Percentiles rank a stretch among this genome's conserved stretches.
Conservation (phyloP, 1,140 invertebrate species). For the Ips typographus region DNA sequence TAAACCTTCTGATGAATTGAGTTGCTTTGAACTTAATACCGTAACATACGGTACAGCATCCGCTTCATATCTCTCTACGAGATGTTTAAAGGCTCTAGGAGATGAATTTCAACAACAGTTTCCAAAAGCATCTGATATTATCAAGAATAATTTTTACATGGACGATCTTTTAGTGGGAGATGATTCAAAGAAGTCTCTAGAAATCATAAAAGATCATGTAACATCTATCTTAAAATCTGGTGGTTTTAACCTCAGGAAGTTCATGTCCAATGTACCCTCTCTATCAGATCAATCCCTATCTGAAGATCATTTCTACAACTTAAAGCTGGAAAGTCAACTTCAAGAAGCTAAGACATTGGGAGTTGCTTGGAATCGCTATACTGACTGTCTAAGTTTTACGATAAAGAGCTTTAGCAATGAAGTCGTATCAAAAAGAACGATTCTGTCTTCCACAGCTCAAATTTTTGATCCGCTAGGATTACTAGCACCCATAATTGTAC, state of each 20-base stretch:
- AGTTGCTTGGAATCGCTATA: too few species aligned
- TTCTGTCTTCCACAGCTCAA: too few species aligned
- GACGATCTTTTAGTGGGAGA: neutral
- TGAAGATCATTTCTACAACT: neutral
- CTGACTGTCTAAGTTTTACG: too few species aligned
- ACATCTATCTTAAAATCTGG: slow-evolving; percentile 4
- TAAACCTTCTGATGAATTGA: too few species aligned
- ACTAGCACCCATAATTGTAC: slow-evolving; percentile 8
- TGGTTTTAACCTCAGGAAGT: slow-evolving; percentile 3
- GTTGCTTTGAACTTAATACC: too few species aligned
- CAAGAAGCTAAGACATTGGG: too few species aligned
- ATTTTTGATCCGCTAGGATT: slow-evolving; percentile 15
- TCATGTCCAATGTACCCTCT: neutral
- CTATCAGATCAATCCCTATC: neutral
- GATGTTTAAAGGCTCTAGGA: neutral
- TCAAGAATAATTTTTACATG: too few species aligned
- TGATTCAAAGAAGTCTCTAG: neutral
- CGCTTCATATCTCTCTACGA: too few species aligned
- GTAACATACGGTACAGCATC: too few species aligned
- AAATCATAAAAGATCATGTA: neutral
- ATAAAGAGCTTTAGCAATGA: too few species aligned
- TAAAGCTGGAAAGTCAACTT: too few species aligned
- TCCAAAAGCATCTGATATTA: neutral
- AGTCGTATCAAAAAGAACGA: too few species aligned
- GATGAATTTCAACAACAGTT: neutral